Evolutionary conservation across 2,797 vertebrate genomes (phyloP).

Genomic region (Agapornis canus): DNA sequence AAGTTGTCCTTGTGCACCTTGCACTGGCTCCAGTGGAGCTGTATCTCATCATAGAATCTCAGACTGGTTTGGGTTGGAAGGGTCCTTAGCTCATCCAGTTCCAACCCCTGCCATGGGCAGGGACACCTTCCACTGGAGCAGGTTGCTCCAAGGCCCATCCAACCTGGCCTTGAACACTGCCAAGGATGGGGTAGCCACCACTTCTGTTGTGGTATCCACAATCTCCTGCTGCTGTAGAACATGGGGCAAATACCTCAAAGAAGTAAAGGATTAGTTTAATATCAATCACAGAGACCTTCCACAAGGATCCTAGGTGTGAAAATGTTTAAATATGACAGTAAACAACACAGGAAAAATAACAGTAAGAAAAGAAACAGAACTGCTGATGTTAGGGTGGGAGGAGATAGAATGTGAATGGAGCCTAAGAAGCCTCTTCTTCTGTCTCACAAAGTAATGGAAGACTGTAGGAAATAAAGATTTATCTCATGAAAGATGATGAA

Average conservation of each 20-base stretch:
- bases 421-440: neutral
- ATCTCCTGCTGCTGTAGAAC: neutral
- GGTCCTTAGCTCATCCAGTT: neutral
- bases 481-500: neutral
- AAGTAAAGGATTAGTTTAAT: neutral
- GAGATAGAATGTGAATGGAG: neutral
- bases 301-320: neutral
- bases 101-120: neutral
- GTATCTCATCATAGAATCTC: neutral
- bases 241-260: neutral
- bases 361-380: neutral
- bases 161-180: neutral
- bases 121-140: neutral
- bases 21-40: neutral
- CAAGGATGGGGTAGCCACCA: neutral
- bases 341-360: neutral
- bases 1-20: neutral
- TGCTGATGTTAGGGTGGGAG: rapidly evolving
- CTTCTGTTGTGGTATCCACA: neutral
- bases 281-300: neutral
- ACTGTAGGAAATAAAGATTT: neutral
- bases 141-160: neutral
- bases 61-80: neutral
- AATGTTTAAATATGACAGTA: neutral
- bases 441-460: neutral